Percentiles rank a stretch among this genome's conserved stretches.
phyloP scores from a whole-genome alignment of 1,140 invertebrate genomes.

The Geopemphigus sp. region DNA sequence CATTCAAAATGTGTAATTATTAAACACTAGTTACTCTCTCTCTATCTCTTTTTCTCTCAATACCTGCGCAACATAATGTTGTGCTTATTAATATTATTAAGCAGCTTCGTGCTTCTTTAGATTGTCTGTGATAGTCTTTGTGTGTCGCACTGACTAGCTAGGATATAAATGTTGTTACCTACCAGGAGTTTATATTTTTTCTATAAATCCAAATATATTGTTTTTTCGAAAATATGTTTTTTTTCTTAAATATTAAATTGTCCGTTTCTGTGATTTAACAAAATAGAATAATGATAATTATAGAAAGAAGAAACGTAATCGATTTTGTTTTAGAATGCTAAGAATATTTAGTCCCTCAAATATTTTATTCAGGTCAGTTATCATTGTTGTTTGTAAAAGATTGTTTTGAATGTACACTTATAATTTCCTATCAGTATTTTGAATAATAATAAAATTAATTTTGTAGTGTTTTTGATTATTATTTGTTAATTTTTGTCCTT shows the following conservation, averaged over 20 bases:
- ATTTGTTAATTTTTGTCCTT: conserved; percentile 20
- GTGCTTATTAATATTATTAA: conserved; percentile 2
- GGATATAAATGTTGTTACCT: conserved; percentile 31
- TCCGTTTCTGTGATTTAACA: conserved; percentile 33
- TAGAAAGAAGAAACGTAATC: neutral
- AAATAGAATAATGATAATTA: neutral
- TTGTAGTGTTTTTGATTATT: conserved; percentile 45
- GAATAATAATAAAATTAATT: conserved; percentile 43
- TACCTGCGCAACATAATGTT: neutral
- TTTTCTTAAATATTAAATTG: conserved; percentile 18
- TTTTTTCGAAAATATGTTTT: neutral
- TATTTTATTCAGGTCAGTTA: neutral
- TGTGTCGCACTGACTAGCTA: conserved; percentile 32
- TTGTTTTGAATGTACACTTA: conserved; percentile 38
- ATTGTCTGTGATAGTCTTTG: conserved; percentile 32
- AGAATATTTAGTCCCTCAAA: conserved; percentile 21
- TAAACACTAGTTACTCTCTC: neutral
- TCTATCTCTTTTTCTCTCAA: neutral
- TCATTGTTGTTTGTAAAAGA: conserved; percentile 27
- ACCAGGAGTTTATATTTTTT: conserved; percentile 30
- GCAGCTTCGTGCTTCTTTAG: conserved; percentile 33
- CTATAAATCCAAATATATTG: conserved; percentile 6
- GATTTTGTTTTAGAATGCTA: conserved; percentile 12
- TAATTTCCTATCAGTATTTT: conserved; percentile 45
- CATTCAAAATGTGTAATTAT: neutral